phyloP scores from a whole-genome alignment of 2,113 vertebrate genomes.

The Porphyrio hochstetteri region DNA sequence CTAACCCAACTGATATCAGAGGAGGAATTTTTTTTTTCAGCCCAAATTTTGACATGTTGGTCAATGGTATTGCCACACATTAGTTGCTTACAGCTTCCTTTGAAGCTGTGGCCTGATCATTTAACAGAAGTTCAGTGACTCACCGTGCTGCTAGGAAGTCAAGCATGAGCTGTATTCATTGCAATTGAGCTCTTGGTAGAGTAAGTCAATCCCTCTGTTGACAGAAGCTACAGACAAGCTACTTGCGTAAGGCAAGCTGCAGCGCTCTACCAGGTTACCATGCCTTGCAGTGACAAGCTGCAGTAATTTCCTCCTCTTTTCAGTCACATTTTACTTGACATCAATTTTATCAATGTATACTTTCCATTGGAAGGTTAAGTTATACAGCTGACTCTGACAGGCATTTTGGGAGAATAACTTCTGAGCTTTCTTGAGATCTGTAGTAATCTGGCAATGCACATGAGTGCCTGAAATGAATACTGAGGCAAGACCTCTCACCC shows the following conservation, averaged over 20 bases:
- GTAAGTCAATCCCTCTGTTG: slow-evolving; percentile 15
- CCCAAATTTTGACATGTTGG: not conserved
- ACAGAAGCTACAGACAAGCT: not conserved
- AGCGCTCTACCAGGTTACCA: not conserved
- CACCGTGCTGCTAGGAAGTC: not conserved
- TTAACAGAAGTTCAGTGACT: not conserved
- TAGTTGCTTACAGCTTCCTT: not conserved
- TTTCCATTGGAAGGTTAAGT: not conserved
- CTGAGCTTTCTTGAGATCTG: not conserved
- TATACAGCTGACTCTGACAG: not conserved
- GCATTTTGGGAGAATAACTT: not conserved
- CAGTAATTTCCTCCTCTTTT: not conserved
- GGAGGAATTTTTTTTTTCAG: not conserved
- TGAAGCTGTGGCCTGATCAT: not conserved
- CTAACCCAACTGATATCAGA: not conserved
- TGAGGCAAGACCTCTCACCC: not conserved
- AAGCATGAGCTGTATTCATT: not conserved
- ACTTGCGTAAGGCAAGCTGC: not conserved
- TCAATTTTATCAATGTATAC: not conserved
- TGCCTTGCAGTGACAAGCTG: not conserved
- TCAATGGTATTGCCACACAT: not conserved
- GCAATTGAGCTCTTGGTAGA: not conserved
- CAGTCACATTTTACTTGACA: not conserved
- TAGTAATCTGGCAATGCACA: not conserved
- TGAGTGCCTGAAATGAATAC: not conserved